Evolutionary conservation across 2,797 vertebrate species (phyloP), one percentile per base, ranked within the genome.

Genomic region (Ambastaia sidthimunki): DNA sequence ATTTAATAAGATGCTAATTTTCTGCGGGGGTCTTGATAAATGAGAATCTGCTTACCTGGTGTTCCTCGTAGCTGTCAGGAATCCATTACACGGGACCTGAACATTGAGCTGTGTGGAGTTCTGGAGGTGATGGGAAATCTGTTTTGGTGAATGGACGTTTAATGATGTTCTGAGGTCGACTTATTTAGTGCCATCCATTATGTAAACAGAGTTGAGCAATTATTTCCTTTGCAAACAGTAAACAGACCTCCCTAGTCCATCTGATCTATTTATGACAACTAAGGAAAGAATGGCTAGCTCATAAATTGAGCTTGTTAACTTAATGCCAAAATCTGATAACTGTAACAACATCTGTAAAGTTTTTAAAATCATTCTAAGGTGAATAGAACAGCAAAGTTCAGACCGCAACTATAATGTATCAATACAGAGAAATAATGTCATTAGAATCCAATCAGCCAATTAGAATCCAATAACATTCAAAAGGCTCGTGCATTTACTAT

Each of bases 1-100:
- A 88, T 89, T 90, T 90, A 91, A 91, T 91, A 88, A 90, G 85
- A 89, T 92, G 90, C 91, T 91, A 92, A 91, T 91, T 92, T 86
- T 59, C 48, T 83, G 87, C 85, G 86, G 89, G 89, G 90, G 88
- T 83, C 86, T 89, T 86, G 90, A 77, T 80, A 82, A 92, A 92
- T 93, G 89, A 91, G 74, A 77, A 84, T 80, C 80, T 86, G 87
- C 80, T 90, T 90, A 92, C 90, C 92, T 87, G 87, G 82, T 82
- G 74, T 63, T 83, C 54, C 41, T 18, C 9, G 25, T n/a, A 21
- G 31, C 88, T 85, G 85, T 88, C 89, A 86, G 83, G 81, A 87
- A 74, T 70, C 86, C 81, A 89, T 90, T 90, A 86, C 88, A 25
- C 6, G 86, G 83, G 57, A 83, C 80, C 72, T 81, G 80, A 83